Conservation (phyloP, 2,113 vertebrate species). For the Gymnarchus niloticus region DNA sequence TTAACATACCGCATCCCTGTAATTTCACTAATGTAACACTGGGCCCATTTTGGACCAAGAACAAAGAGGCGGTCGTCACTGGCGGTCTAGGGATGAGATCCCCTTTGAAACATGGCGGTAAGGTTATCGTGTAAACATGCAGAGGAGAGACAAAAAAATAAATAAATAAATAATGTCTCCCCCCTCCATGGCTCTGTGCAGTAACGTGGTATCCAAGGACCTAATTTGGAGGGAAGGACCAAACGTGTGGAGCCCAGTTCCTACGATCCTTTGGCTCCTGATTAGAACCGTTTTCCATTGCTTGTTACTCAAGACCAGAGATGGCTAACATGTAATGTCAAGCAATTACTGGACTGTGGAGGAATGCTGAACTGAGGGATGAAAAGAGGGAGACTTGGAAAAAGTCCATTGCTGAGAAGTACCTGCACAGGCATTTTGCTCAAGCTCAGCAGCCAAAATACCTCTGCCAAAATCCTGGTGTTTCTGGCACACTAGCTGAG, state of each 20-base stretch:
- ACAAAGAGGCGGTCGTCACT: slow-evolving; percentile 30
- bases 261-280: neutral
- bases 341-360: neutral
- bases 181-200: neutral
- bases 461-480: neutral
- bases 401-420: neutral
- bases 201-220: neutral
- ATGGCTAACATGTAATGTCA: neutral
- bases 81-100: slow-evolving; percentile 19
- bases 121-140: neutral
- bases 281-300: neutral
- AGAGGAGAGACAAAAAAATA: slow-evolving; percentile 19
- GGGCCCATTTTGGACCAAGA: slow-evolving; percentile 41
- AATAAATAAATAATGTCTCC: slow-evolving; percentile 2
- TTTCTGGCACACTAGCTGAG: neutral
- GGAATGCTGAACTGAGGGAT: neutral
- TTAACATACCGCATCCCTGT: slow-evolving; percentile 36
- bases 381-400: neutral
- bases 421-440: neutral
- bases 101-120: neutral
- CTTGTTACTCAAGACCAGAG: neutral
- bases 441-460: neutral
- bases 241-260: neutral
- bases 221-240: neutral
- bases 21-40: slow-evolving; percentile 39